phyloP scores from a whole-genome alignment of 2,888 invertebrate species.

The Rhopalosiphum nymphaeae region DNA sequence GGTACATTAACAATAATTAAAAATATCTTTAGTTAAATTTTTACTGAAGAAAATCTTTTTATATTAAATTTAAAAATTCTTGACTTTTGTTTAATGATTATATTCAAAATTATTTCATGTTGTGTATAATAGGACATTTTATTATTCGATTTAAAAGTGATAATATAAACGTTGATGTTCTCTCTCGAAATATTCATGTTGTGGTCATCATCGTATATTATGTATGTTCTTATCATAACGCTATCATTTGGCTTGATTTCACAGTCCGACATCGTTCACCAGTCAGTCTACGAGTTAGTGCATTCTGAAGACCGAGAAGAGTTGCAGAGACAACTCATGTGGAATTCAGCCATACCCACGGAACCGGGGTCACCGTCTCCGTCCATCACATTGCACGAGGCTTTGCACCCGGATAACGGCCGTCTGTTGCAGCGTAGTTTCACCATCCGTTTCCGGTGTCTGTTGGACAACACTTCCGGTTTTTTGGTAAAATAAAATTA shows the following conservation, averaged over 20 bases:
- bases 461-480: slow-evolving; percentile 99
- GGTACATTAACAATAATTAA: neutral
- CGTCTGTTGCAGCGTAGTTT: slow-evolving; percentile 95
- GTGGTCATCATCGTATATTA: neutral
- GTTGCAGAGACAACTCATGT: slow-evolving; percentile 92
- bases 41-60: neutral
- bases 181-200: neutral
- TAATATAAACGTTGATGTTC: neutral
- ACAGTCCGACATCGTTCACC: slow-evolving; percentile 99
- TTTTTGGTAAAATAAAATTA: slow-evolving; percentile 82
- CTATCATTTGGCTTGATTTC: slow-evolving; percentile 70
- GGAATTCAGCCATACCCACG: slow-evolving; percentile 92
- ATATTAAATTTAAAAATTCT: neutral
- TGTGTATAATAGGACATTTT: neutral
- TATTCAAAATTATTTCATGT: neutral
- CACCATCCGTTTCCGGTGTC: slow-evolving; percentile 98
- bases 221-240: slow-evolving; percentile 14
- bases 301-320: slow-evolving; percentile 99
- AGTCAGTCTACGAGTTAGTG: slow-evolving; percentile 98
- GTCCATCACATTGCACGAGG: slow-evolving; percentile 85
- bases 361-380: slow-evolving; percentile 75
- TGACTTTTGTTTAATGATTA: neutral
- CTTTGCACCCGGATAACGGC: slow-evolving; percentile 88
- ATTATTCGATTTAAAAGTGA: neutral
- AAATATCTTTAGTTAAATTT: neutral